phyloP scores from a whole-genome alignment of 2,113 vertebrate species.

The Zapus hudsonius region DNA sequence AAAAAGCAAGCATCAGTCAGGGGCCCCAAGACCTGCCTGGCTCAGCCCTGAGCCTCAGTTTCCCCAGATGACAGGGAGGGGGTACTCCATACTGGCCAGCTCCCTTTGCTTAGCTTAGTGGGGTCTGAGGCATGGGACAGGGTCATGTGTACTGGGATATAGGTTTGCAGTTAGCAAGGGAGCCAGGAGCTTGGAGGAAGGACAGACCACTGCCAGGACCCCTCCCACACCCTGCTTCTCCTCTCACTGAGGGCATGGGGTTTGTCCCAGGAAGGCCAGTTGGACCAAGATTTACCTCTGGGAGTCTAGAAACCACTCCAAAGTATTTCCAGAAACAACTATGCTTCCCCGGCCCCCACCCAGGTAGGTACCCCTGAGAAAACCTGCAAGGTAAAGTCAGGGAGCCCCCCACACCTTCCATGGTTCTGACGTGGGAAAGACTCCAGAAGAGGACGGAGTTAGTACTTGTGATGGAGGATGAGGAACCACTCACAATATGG shows the following conservation, averaged over 20 bases:
- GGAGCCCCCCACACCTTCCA: background rate
- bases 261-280: background rate
- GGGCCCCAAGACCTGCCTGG: background rate
- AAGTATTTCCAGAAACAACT: background rate
- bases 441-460: accelerated
- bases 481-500: background rate
- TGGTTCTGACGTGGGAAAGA: accelerated
- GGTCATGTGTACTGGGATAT: accelerated
- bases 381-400: accelerated
- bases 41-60: constrained; percentile 34
- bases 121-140: background rate
- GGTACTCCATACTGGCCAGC: accelerated
- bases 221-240: background rate
- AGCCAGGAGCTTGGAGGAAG: accelerated
- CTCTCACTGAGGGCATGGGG: accelerated
- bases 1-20: background rate
- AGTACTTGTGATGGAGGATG: background rate
- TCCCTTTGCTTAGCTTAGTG: background rate
- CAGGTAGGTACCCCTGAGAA: background rate
- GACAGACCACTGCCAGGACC: accelerated
- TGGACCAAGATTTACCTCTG: background rate
- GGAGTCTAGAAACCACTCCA: background rate
- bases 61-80: background rate
- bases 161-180: too few species aligned
- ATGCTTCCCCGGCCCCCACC: too few species aligned